Conservation (phyloP, 2,113 vertebrate species). For the western clawed frog (Xenopus tropicalis) region UCB_Xtro_10.0 CM004443.2:131640001-131640500, state of each 20-base stretch:
- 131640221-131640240: constrained; percentile 83
- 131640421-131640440: not conserved
- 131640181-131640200: constrained; percentile 71
- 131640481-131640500: too few species aligned
- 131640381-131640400: not conserved
- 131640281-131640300: not conserved
- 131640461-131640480: too few species aligned
- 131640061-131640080: constrained; percentile 45
- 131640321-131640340: not conserved
- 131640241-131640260: constrained; percentile 60
- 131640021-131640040: not conserved
- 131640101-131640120: constrained; percentile 66
- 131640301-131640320: not conserved
- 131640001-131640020: not conserved
- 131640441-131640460: too few species aligned
- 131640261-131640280: constrained; percentile 12
- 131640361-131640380: constrained; percentile 1
- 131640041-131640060: constrained; percentile 2
- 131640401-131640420: not conserved
- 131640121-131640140: constrained; percentile 64
- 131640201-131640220: constrained; percentile 79
- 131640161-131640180: constrained; percentile 70
- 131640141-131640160: constrained; percentile 61
- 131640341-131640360: not conserved
- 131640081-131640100: constrained; percentile 55